Percentiles rank a stretch among this genome's conserved stretches.
Evolutionary conservation across 1,140 invertebrate genomes (phyloP).

Genomic region (Mercenaria mercenaria): DNA sequence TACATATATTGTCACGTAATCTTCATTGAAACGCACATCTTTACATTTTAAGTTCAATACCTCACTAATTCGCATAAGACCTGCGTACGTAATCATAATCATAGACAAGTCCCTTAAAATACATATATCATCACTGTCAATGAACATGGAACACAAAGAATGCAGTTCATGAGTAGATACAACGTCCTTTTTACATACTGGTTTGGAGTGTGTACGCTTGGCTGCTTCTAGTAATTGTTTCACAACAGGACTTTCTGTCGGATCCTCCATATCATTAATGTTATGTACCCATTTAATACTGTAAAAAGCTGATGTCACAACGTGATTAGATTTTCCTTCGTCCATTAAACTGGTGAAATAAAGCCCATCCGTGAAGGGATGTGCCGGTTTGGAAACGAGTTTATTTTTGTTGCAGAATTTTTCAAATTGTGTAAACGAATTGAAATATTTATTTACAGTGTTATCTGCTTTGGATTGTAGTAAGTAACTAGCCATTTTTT

Average conservation of each 20-base stretch:
- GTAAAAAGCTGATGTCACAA: background rate
- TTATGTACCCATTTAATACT: background rate
- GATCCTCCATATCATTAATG: too few species aligned
- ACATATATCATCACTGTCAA: background rate
- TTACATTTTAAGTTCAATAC: too few species aligned
- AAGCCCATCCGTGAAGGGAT: background rate
- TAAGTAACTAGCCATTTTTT: background rate
- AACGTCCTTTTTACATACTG: constrained; percentile 1
- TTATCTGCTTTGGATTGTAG: background rate
- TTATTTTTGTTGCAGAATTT: too few species aligned
- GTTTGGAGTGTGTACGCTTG: background rate
- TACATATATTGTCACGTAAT: constrained; percentile 37
- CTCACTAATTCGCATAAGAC: constrained; percentile 54
- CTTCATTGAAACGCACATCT: too few species aligned
- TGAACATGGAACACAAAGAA: background rate
- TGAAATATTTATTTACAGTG: background rate
- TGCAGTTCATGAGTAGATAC: background rate
- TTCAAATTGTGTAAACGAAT: background rate
- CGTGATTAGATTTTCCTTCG: background rate
- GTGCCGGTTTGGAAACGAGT: too few species aligned
- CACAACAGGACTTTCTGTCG: background rate
- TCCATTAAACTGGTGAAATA: constrained; percentile 29
- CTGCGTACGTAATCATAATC: too few species aligned
- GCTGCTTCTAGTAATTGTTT: background rate
- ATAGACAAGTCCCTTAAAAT: too few species aligned